These are phyloP conservation scores for Synanthedon tipuliformis DNA, from an alignment of 2,888 invertebrate species.

Conservation along the genomic window DNA sequence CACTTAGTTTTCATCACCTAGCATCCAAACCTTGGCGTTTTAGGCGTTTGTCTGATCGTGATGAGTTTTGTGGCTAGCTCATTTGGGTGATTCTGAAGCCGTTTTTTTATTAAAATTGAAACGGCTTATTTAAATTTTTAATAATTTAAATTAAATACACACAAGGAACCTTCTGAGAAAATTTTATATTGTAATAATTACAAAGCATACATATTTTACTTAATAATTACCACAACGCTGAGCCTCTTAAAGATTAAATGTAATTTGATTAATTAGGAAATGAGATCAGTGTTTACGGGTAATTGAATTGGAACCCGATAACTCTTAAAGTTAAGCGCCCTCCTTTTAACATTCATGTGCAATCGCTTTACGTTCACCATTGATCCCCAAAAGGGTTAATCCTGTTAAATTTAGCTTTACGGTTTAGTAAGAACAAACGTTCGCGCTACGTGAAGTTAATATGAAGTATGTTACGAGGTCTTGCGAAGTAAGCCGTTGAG, in stretches of 20 bases:
- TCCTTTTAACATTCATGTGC: slow-evolving; percentile 16
- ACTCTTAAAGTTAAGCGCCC: slow-evolving; percentile 7
- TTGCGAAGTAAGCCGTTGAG: not conserved
- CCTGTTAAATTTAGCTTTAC: slow-evolving; percentile 5
- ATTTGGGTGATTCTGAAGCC: too few relatives aligned
- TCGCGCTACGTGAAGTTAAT: not conserved
- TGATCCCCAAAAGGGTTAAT: slow-evolving; percentile 22
- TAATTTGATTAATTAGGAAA: not conserved
- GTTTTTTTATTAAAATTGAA: too few relatives aligned
- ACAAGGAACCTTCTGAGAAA: too few relatives aligned
- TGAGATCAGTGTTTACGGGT: not conserved
- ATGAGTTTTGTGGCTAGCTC: too few relatives aligned
- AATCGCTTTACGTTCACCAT: slow-evolving; percentile 20
- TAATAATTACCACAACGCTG: too few relatives aligned
- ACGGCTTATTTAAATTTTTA: too few relatives aligned
- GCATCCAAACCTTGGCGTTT: too few relatives aligned
- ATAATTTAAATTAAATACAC: too few relatives aligned
- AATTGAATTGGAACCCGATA: not conserved
- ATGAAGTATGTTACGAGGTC: not conserved
- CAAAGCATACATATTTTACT: too few relatives aligned
- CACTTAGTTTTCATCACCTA: too few relatives aligned
- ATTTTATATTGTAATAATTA: too few relatives aligned
- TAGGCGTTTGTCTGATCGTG: too few relatives aligned
- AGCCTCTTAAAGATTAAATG: not conserved
- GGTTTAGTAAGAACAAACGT: not conserved